Evolutionary conservation across 2,113 vertebrate genomes (phyloP).

Genomic region (Desmodus rotundus): DNA sequence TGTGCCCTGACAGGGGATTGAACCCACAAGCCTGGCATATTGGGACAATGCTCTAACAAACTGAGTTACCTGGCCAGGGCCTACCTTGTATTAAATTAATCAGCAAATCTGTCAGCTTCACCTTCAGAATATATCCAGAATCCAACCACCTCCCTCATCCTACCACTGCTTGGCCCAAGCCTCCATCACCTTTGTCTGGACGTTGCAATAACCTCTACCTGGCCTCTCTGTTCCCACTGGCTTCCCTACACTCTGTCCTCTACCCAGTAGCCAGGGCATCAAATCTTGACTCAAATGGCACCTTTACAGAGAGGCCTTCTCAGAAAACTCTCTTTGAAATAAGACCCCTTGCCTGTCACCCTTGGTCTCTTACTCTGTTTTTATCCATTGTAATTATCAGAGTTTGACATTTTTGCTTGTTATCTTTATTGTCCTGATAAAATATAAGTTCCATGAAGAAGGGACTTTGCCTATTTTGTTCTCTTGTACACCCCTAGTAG

Average conservation of each 20-base stretch:
- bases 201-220: not conserved
- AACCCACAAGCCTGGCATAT: too few relatives aligned
- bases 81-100: not conserved
- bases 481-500: not conserved
- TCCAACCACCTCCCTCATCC: not conserved
- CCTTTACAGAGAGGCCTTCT: not conserved
- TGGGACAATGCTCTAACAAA: too few relatives aligned
- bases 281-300: not conserved
- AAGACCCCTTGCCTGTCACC: not conserved
- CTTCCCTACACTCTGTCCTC: not conserved
- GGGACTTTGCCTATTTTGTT: not conserved
- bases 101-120: not conserved
- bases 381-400: not conserved
- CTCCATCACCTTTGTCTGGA: not conserved
- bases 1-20: too few relatives aligned
- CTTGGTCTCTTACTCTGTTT: constrained; percentile 12
- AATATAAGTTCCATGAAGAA: not conserved
- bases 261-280: not conserved
- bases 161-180: not conserved
- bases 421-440: not conserved
- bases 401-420: not conserved
- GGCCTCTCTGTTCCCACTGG: not conserved
- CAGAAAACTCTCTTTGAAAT: not conserved
- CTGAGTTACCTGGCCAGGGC: too few relatives aligned
- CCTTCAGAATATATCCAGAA: not conserved